Base-by-base conservation (phyloP, 2,797 vertebrate species). In the Huso huso region DNA sequence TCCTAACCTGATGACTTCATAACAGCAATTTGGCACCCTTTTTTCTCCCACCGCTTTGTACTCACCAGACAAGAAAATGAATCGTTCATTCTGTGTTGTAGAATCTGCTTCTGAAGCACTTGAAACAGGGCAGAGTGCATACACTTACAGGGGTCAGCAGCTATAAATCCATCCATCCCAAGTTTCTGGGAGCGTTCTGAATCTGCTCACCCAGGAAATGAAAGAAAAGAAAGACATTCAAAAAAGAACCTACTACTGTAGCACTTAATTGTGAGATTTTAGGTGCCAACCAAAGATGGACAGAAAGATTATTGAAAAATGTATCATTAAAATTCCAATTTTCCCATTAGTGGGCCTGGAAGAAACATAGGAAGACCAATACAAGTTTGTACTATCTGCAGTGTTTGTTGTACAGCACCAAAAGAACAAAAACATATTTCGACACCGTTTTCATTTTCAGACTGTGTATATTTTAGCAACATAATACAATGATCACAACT, bases 41-140 rank as follows among this genome's bases (percentile, higher is more conserved):
- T 77, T 73, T 52, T 58, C 73, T 75, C 74, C 81, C 84, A 74
- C 59, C 48, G 49, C 23, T 52, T 69, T 68, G 61, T 85, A 87
- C 93, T 83, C 83, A 99, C 96, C 93, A 99, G 91, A 81, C 95
- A 99, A 87, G 96, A 99, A 86, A 95, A 98, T 71, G 95, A 99
- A 88, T 99, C 96, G 60, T 91, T 96, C 91, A 99, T 92, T 77
- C 95, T 91, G 79, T 99, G 96, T 81, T 92, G 87, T 79, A 99
- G 89, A 12, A 95, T 97, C 84, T 88, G 82, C 72, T 89, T 91
- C 88, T 99, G 95, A 72, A 99, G 87, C 62, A 92, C 55, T 89
- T 83, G 82, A 82, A 99, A 98, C 74, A 98, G 88, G 72, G 87
- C 82, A 37, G 92, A 84, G 13, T 98, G 96, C 83, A 96, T 90